Evolutionary conservation across 2,113 vertebrate genomes (phyloP).

Genomic region (Polyodon spathula): DNA sequence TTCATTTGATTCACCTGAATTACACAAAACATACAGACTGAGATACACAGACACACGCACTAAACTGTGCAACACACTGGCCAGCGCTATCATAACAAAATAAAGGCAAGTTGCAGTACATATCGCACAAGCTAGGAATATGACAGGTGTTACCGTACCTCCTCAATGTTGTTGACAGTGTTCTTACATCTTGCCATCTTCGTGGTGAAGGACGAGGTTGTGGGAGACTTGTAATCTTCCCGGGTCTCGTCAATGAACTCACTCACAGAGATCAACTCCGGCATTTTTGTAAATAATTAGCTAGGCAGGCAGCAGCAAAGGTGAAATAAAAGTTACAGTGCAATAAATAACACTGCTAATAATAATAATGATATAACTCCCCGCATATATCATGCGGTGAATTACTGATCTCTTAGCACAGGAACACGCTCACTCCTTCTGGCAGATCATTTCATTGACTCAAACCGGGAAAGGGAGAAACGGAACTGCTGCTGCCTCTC

Average conservation of each 20-base stretch:
- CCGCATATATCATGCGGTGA: not conserved
- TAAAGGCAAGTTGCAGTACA: too few relatives aligned
- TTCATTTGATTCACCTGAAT: too few relatives aligned
- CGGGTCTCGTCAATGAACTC: slow-evolving; percentile 42
- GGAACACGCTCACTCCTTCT: not conserved
- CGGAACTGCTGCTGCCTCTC: slow-evolving; percentile 12
- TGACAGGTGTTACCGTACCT: slow-evolving; percentile 31
- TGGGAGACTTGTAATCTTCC: slow-evolving; percentile 54
- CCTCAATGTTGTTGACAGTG: slow-evolving; percentile 37
- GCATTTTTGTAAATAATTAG: slow-evolving; percentile 26
- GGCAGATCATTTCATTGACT: slow-evolving; percentile 11
- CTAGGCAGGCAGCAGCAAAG: not conserved
- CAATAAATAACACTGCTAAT: not conserved
- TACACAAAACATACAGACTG: too few relatives aligned
- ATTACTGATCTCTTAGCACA: too few relatives aligned
- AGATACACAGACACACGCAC: too few relatives aligned
- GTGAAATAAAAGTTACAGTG: slow-evolving; percentile 9
- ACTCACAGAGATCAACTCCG: slow-evolving; percentile 40
- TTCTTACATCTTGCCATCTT: slow-evolving; percentile 44
- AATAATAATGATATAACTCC: slow-evolving; percentile 4
- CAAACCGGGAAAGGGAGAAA: slow-evolving; percentile 14
- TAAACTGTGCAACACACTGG: too few relatives aligned
- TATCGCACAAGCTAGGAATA: not conserved
- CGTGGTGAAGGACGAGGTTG: slow-evolving; percentile 47
- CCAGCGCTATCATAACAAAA: too few relatives aligned